phyloP scores from a whole-genome alignment of 2,888 invertebrate genomes.

The Drosophila merina region DNA sequence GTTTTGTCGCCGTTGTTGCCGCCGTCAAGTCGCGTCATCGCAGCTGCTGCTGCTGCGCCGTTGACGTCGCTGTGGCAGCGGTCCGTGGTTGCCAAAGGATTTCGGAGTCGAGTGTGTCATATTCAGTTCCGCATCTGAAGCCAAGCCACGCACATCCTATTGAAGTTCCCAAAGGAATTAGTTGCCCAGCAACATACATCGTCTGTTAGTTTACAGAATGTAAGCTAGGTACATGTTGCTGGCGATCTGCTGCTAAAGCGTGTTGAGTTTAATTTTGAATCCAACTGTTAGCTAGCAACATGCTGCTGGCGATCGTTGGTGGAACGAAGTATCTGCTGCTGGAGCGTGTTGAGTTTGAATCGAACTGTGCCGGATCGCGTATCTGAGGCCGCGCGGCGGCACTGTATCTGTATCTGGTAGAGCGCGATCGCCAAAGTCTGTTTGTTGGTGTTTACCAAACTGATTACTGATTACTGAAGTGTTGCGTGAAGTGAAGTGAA shows the following conservation, averaged over 20 bases:
- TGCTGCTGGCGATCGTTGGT: constrained; percentile 49
- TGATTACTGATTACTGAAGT: constrained; percentile 75
- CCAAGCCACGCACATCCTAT: constrained; percentile 42
- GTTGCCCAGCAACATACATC: constrained; percentile 14
- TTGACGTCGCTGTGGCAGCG: constrained; percentile 41
- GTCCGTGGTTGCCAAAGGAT: constrained; percentile 63
- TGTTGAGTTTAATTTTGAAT: constrained; percentile 39
- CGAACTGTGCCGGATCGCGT: constrained; percentile 24
- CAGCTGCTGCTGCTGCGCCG: constrained; percentile 41
- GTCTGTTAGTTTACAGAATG: constrained; percentile 4
- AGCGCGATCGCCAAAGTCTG: constrained; percentile 47
- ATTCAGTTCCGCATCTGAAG: constrained; percentile 72
- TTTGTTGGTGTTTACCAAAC: constrained; percentile 64
- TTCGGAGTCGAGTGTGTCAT: constrained; percentile 63
- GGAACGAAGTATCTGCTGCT: not conserved
- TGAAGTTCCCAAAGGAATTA: constrained; percentile 1
- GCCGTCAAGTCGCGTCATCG: constrained; percentile 47
- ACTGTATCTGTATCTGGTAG: constrained; percentile 29
- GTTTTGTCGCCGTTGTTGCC: constrained; percentile 66
- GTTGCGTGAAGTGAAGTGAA: constrained; percentile 59
- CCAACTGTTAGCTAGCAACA: constrained; percentile 20
- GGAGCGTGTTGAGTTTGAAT: constrained; percentile 45
- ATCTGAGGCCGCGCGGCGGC: constrained; percentile 27
- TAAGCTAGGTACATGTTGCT: constrained; percentile 35
- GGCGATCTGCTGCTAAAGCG: constrained; percentile 27